Conservation (phyloP, 1,140 invertebrate genomes). For the Pachypeltis micranthus region DNA sequence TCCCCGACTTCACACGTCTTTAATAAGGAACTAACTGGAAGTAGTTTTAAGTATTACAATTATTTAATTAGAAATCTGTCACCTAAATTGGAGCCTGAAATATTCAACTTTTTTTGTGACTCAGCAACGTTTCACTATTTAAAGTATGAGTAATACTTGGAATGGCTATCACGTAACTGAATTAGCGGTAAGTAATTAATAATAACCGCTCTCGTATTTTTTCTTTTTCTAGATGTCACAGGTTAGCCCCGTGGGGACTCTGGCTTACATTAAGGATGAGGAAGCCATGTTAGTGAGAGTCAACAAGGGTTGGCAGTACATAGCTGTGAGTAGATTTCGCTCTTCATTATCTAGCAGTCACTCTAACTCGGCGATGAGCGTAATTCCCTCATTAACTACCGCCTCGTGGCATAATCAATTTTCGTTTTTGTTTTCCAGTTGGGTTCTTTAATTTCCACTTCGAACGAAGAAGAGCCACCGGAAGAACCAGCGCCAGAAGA, state of each 20-base stretch:
- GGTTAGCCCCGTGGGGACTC: constrained; percentile 73
- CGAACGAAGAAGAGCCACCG: constrained; percentile 46
- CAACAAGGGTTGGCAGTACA: constrained; percentile 83
- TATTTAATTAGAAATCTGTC: too few species aligned
- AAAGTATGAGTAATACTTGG: too few species aligned
- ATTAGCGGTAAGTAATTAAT: background rate
- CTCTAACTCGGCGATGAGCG: background rate
- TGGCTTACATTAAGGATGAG: constrained; percentile 84
- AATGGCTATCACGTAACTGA: too few species aligned
- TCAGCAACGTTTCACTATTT: too few species aligned
- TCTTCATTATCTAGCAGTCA: too few species aligned
- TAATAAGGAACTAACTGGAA: too few species aligned
- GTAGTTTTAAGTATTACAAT: too few species aligned
- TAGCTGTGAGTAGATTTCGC: constrained; percentile 54
- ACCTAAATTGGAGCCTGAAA: too few species aligned
- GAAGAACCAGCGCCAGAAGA: constrained; percentile 43
- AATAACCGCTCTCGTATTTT: constrained; percentile 16
- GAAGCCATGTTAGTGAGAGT: constrained; percentile 78
- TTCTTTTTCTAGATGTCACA: constrained; percentile 51
- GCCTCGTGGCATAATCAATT: background rate
- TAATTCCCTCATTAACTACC: too few species aligned
- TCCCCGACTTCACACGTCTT: too few species aligned
- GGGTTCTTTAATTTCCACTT: constrained; percentile 59
- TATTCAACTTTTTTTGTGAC: too few species aligned
- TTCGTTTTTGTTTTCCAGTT: constrained; percentile 40